A percentile compares a stretch with the other conserved stretches of the same genome.
phyloP scores from a whole-genome alignment of 2,113 vertebrate genomes.

The Melanostigma gelatinosum region DNA sequence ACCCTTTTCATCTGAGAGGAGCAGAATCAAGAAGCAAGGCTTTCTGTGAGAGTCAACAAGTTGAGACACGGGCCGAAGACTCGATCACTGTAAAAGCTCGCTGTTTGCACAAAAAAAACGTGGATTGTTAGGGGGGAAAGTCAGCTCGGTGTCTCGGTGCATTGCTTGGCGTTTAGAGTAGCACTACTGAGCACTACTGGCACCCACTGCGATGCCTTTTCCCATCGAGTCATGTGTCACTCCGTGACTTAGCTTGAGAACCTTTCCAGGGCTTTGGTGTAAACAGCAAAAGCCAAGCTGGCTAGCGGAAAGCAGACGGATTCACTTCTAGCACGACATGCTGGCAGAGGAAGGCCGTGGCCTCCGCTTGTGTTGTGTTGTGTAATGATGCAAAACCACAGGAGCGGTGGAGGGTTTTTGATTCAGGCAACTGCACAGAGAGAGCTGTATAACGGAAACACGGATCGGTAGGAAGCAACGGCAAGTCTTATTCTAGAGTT shows the following conservation, averaged over 20 bases:
- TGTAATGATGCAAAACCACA: slow-evolving; percentile 60
- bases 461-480: not conserved
- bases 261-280: slow-evolving; percentile 40
- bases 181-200: slow-evolving; percentile 25
- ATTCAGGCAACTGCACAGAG: slow-evolving; percentile 44
- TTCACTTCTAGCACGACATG: slow-evolving; percentile 46
- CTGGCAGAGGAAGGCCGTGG: slow-evolving; percentile 35
- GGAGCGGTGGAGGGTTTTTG: slow-evolving; percentile 39
- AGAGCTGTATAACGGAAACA: slow-evolving; percentile 20
- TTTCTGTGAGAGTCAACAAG: slow-evolving; percentile 74
- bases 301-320: slow-evolving; percentile 32
- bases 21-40: slow-evolving; percentile 72
- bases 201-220: slow-evolving; percentile 10
- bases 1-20: slow-evolving; percentile 66
- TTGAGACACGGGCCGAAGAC: slow-evolving; percentile 72
- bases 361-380: slow-evolving; percentile 47
- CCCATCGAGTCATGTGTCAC: slow-evolving; percentile 41
- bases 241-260: slow-evolving; percentile 37
- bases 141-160: slow-evolving; percentile 2
- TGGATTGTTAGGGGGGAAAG: slow-evolving; percentile 37
- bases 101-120: slow-evolving; percentile 51
- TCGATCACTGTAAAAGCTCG: slow-evolving; percentile 40
- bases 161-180: slow-evolving; percentile 24
- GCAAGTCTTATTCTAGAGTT: not conserved
- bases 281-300: slow-evolving; percentile 35